Percentiles rank a stretch among this genome's conserved stretches.
phyloP scores from a whole-genome alignment of 2,888 invertebrate genomes.

The Terebella lapidaria region DNA sequence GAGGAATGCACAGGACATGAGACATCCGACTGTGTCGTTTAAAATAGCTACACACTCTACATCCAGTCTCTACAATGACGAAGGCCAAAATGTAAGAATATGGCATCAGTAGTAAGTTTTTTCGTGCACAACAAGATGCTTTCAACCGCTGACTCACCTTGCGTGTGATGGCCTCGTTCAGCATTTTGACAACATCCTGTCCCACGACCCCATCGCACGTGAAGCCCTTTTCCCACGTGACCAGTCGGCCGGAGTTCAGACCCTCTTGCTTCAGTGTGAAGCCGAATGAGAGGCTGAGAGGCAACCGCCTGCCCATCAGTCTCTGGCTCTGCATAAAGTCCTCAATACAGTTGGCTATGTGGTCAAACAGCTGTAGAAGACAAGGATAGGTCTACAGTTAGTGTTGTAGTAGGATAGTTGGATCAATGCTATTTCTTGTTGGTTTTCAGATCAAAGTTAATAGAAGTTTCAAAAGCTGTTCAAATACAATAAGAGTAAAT shows the following conservation, averaged over 20 bases:
- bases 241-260: slow-evolving; percentile 77
- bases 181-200: slow-evolving; percentile 81
- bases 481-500: too few relatives aligned
- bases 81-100: too few relatives aligned
- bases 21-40: slow-evolving; percentile 94
- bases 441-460: too few relatives aligned
- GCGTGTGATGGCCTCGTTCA: slow-evolving; percentile 82
- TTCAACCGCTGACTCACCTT: too few relatives aligned
- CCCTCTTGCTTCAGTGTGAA: slow-evolving; percentile 82
- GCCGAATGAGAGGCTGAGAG: slow-evolving; percentile 94
- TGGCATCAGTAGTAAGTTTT: too few relatives aligned
- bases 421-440: too few relatives aligned
- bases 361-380: slow-evolving; percentile 76
- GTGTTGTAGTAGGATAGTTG: too few relatives aligned
- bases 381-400: not conserved
- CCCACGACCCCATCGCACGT: slow-evolving; percentile 85
- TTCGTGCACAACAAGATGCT: too few relatives aligned
- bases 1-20: slow-evolving; percentile 98
- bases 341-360: slow-evolving; percentile 88
- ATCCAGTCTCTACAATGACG: slow-evolving; percentile 52
- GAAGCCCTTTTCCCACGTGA: slow-evolving; percentile 95
- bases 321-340: slow-evolving; percentile 80
- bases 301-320: slow-evolving; percentile 64
- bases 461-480: too few relatives aligned
- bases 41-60: slow-evolving; percentile 91